Evolutionary conservation across 1,140 invertebrate genomes (phyloP).

Genomic region (Hirudo medicinalis): DNA sequence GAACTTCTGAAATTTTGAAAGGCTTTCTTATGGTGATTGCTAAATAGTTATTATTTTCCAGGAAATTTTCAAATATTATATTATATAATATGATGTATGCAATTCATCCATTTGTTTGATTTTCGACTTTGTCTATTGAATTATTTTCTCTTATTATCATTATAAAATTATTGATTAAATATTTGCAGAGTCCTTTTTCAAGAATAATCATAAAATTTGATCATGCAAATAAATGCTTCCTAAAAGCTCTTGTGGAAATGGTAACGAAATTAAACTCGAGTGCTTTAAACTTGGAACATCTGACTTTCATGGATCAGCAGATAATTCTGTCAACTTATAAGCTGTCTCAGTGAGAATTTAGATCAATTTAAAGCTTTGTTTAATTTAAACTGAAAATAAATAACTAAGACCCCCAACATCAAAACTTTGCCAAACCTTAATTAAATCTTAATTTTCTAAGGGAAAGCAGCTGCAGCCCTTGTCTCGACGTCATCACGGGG

Average conservation of each 20-base stretch:
- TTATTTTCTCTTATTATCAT: no score
- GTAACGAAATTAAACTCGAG: background rate
- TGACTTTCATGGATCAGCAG: slow-evolving; percentile 1
- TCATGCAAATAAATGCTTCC: no score
- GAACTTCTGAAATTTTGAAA: no score
- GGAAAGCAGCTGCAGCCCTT: background rate
- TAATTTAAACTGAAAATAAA: background rate
- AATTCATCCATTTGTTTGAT: no score
- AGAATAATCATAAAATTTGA: no score
- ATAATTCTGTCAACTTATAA: background rate
- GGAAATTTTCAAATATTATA: background rate
- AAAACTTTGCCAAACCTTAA: background rate
- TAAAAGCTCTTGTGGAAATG: no score
- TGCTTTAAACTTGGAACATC: background rate
- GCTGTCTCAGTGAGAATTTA: background rate
- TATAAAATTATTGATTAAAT: no score
- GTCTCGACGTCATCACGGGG: background rate
- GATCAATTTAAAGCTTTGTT: background rate
- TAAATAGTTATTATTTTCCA: background rate
- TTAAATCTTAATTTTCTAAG: background rate
- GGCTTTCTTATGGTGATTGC: background rate
- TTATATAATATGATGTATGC: no score
- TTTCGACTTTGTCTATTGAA: no score
- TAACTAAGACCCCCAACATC: background rate
- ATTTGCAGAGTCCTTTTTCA: no score